These are phyloP conservation scores for Ennomos fuscantarius DNA, from an alignment of 2,888 invertebrate genomes.

Conservation along the genomic window DNA sequence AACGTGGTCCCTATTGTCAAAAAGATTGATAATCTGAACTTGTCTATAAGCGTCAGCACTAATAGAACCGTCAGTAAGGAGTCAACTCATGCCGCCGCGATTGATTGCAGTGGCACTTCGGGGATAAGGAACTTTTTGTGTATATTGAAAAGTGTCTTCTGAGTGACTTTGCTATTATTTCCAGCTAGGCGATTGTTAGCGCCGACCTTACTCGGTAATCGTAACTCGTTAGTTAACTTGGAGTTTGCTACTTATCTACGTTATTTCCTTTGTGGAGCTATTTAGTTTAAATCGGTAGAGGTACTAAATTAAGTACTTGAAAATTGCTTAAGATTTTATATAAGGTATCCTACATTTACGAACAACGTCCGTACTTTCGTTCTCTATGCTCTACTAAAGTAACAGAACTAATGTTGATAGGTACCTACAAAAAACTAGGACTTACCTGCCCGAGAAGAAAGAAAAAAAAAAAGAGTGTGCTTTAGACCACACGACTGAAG, in stretches of 20 bases:
- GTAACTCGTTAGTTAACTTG: constrained; percentile 12
- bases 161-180: constrained; percentile 35
- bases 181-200: constrained; percentile 26
- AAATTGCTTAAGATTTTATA: too few species aligned
- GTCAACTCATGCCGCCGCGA: constrained; percentile 50
- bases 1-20: constrained; percentile 34
- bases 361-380: too few species aligned
- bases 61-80: constrained; percentile 42
- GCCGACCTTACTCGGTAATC: constrained; percentile 17
- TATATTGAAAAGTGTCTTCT: constrained; percentile 68
- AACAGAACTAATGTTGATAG: too few species aligned
- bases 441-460: too few species aligned
- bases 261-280: constrained; percentile 16
- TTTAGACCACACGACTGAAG: too few species aligned
- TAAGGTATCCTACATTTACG: too few species aligned
- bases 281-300: constrained; percentile 6
- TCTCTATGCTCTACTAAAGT: too few species aligned
- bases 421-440: not conserved
- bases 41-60: constrained; percentile 47
- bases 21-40: constrained; percentile 43
- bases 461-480: too few species aligned
- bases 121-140: constrained; percentile 73
- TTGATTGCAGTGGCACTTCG: constrained; percentile 62
- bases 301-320: too few species aligned
- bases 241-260: constrained; percentile 6